Evolutionary conservation across 2,888 invertebrate species (phyloP).

Genomic region (Apotomis betuletana): DNA sequence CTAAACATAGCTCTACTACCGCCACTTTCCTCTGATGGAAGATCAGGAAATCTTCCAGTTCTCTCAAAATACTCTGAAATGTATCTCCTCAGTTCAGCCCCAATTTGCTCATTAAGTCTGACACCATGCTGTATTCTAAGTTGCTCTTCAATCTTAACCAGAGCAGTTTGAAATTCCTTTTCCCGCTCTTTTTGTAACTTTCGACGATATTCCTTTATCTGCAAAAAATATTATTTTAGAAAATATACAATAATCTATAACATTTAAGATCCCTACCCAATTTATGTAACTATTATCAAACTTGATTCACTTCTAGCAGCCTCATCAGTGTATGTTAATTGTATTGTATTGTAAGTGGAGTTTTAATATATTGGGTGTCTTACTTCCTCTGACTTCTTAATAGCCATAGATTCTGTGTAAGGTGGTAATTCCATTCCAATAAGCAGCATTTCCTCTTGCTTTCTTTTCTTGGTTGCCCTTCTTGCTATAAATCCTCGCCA

Average conservation of each 20-base stretch:
- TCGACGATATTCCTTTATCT: conserved; percentile 83
- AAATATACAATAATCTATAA: neutral
- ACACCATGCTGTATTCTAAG: conserved; percentile 88
- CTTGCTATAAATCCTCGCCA: conserved; percentile 93
- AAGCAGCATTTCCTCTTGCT: conserved; percentile 93
- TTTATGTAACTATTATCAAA: too few species aligned
- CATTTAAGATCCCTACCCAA: too few species aligned
- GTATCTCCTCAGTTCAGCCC: conserved; percentile 94
- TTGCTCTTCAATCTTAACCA: conserved; percentile 84
- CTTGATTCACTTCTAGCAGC: too few species aligned
- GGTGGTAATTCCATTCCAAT: conserved; percentile 90
- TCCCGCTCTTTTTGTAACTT: conserved; percentile 87
- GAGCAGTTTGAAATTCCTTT: conserved; percentile 87
- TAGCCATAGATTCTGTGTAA: conserved; percentile 71
- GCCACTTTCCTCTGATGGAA: conserved; percentile 95
- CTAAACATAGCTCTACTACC: conserved; percentile 94
- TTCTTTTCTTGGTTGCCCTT: conserved; percentile 86
- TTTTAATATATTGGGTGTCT: conserved; percentile 25
- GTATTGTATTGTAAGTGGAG: too few species aligned
- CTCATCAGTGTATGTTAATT: too few species aligned
- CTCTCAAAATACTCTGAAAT: conserved; percentile 91
- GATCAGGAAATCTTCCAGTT: conserved; percentile 94
- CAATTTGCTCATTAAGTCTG: conserved; percentile 92
- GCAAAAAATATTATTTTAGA: neutral
- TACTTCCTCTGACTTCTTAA: conserved; percentile 70